A percentile compares a stretch with the other conserved stretches of the same genome.
These are phyloP conservation scores for Agelastica alni DNA, from an alignment of 2,888 invertebrate genomes.

Conservation along the genomic window DNA sequence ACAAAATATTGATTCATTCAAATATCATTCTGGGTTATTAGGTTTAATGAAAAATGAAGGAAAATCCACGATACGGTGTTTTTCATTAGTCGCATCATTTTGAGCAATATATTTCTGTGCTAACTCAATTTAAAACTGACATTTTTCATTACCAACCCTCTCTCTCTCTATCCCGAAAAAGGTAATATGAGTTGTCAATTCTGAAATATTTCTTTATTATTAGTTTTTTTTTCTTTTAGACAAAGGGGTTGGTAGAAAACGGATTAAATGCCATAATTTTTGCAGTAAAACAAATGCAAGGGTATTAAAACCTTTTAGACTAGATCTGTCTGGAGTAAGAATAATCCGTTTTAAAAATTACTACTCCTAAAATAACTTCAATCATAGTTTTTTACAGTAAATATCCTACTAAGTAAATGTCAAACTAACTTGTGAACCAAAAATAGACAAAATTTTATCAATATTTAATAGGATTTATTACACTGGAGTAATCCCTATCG, in stretches of 20 bases:
- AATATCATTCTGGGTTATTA: slow-evolving; percentile 22
- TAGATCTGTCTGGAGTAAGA: too few species aligned
- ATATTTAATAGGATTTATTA: too few species aligned
- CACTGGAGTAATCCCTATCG: too few species aligned
- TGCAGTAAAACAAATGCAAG: too few species aligned
- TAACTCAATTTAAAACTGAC: slow-evolving; percentile 24
- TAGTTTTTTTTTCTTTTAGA: slow-evolving; percentile 5
- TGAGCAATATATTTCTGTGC: slow-evolving; percentile 21
- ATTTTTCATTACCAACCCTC: slow-evolving; percentile 23
- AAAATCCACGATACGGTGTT: slow-evolving; percentile 14
- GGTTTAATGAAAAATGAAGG: slow-evolving; percentile 23
- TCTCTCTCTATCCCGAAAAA: slow-evolving; percentile 13
- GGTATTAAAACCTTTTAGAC: too few species aligned
- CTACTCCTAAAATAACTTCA: too few species aligned
- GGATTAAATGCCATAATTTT: too few species aligned
- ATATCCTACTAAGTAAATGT: too few species aligned
- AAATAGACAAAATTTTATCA: too few species aligned
- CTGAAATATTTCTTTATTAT: slow-evolving; percentile 7
- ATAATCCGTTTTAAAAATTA: too few species aligned
- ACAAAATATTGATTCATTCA: slow-evolving; percentile 20
- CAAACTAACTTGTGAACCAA: too few species aligned
- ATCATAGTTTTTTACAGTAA: too few species aligned
- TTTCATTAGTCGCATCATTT: slow-evolving; percentile 21
- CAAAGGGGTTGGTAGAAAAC: slow-evolving; percentile 1
- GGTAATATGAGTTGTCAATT: slow-evolving; percentile 15